Conservation (phyloP, 2,888 invertebrate species). For the Dusona sp. region DNA sequence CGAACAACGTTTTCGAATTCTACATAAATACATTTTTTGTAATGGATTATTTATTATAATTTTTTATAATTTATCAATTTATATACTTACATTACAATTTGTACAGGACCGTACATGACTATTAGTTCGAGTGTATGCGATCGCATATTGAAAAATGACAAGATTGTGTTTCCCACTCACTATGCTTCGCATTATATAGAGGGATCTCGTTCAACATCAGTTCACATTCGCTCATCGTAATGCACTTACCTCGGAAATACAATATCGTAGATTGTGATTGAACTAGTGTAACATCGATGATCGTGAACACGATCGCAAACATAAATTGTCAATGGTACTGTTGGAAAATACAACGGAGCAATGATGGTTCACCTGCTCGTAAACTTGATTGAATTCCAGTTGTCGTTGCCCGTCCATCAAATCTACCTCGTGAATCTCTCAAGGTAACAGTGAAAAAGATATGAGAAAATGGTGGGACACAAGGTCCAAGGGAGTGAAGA, state of each 20-base stretch:
- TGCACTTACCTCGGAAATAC: conserved; percentile 25
- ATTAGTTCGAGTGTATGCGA: not conserved
- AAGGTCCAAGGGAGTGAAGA: not conserved
- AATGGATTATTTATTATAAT: not conserved
- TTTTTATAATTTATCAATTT: not conserved
- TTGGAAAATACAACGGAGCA: not conserved
- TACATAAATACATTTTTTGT: not conserved
- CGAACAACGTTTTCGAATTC: not conserved
- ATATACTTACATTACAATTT: not conserved
- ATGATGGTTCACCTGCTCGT: conserved; percentile 35
- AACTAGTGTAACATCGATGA: conserved; percentile 31
- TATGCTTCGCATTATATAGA: not conserved
- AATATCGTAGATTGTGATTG: not conserved
- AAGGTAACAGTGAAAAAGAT: conserved; percentile 31
- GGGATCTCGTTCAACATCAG: not conserved
- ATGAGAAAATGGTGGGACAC: conserved; percentile 8
- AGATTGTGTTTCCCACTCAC: not conserved
- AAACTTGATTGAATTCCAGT: conserved; percentile 32
- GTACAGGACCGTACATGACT: not conserved
- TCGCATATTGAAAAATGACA: not conserved
- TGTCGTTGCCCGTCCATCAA: conserved; percentile 45
- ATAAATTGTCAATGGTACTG: conserved; percentile 8
- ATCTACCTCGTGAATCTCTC: conserved; percentile 34
- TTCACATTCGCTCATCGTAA: conserved; percentile 16
- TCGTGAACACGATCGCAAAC: conserved; percentile 22